Percentiles rank a stretch among this genome's conserved stretches.
Conservation (phyloP, 2,888 invertebrate species). For the Nasonovia ribisnigri region DNA sequence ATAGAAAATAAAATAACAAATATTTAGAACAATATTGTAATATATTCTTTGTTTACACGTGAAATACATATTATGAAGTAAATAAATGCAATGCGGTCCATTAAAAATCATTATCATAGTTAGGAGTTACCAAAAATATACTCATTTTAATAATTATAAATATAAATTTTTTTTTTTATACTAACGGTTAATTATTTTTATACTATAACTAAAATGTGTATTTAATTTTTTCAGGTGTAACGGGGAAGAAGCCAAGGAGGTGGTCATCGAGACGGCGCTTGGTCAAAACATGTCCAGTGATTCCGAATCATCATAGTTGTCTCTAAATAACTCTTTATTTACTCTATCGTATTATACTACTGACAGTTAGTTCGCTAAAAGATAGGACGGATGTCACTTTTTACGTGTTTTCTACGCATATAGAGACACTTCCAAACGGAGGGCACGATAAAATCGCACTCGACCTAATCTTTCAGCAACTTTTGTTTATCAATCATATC, state of each 20-base stretch:
- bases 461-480: not conserved
- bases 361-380: not conserved
- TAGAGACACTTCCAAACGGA: not conserved
- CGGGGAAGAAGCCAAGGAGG: constrained; percentile 68
- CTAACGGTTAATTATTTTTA: not conserved
- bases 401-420: not conserved
- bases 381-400: not conserved
- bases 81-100: not conserved
- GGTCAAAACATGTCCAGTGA: constrained; percentile 64
- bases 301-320: constrained; percentile 41
- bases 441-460: not conserved
- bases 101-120: not conserved
- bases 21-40: not conserved
- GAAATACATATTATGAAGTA: not conserved
- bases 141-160: not conserved
- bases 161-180: not conserved
- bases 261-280: constrained; percentile 68
- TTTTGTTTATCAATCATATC: not conserved
- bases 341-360: not conserved
- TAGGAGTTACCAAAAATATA: no score
- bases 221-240: constrained; percentile 67
- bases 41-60: not conserved
- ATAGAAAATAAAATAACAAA: not conserved
- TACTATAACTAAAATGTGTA: not conserved
- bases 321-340: not conserved